These are phyloP conservation scores for Mesocricetus auratus DNA, from an alignment of 2,113 vertebrate species.

Conservation along the genomic window DNA sequence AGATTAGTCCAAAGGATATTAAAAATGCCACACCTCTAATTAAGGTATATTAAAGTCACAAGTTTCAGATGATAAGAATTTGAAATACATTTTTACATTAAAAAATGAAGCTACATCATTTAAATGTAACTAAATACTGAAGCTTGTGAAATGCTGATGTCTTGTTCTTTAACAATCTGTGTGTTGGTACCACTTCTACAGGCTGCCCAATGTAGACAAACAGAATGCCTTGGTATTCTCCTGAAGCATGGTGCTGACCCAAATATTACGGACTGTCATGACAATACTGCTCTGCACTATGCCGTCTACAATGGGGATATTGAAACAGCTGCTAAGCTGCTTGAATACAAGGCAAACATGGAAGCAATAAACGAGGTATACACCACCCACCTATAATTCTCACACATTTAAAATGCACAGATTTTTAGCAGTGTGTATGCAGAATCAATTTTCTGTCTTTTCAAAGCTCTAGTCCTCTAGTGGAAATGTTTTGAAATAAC, in stretches of 20 bases:
- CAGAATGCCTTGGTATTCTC: slow-evolving; percentile 85
- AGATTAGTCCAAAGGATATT: slow-evolving; percentile 82
- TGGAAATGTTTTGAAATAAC: background rate
- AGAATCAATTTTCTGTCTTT: background rate
- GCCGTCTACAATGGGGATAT: slow-evolving; percentile 86
- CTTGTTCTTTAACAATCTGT: background rate
- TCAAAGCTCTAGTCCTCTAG: background rate
- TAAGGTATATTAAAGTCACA: slow-evolving; percentile 88
- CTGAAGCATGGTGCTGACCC: slow-evolving; percentile 88
- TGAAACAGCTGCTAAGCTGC: slow-evolving; percentile 80
- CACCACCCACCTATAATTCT: background rate
- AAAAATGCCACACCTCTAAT: slow-evolving; percentile 92
- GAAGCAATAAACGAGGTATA: slow-evolving; percentile 92
- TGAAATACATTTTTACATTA: background rate
- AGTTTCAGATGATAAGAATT: background rate
- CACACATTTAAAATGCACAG: background rate
- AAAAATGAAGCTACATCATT: background rate
- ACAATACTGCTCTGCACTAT: slow-evolving; percentile 92
- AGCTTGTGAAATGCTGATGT: background rate
- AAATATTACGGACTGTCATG: slow-evolving; percentile 85
- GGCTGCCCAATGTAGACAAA: slow-evolving; percentile 91
- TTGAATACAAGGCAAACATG: slow-evolving; percentile 88
- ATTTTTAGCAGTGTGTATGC: background rate
- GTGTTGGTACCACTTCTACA: slow-evolving; percentile 75
- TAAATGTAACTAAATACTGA: background rate